These are phyloP conservation scores for Scaptodrosophila lebanonensis DNA, from an alignment of 1,140 invertebrate species.

Conservation along the genomic window DNA sequence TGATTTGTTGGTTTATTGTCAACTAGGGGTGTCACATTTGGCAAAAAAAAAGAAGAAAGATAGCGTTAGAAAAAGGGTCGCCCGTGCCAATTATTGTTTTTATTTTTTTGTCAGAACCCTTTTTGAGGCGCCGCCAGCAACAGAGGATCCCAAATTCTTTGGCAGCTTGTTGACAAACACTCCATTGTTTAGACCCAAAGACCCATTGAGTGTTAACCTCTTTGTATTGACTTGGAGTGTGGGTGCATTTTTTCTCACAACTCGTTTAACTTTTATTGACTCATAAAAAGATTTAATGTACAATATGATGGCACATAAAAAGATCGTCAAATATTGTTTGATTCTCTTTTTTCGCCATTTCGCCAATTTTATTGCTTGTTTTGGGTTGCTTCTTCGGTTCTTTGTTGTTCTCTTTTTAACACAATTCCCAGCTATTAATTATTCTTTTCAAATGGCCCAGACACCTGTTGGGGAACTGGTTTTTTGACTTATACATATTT, in stretches of 20 bases:
- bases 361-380: slow-evolving; percentile 25
- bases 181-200: slow-evolving; percentile 40
- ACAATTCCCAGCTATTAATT: slow-evolving; percentile 60
- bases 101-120: slow-evolving; percentile 37
- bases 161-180: slow-evolving; percentile 44
- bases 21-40: slow-evolving; percentile 14
- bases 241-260: slow-evolving; percentile 36
- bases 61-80: slow-evolving; percentile 23
- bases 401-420: slow-evolving; percentile 40
- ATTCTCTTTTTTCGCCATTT: too few species aligned
- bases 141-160: background rate
- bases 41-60: slow-evolving; percentile 8
- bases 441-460: slow-evolving; percentile 48
- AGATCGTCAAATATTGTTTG: slow-evolving; percentile 39
- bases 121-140: background rate
- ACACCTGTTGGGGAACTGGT: slow-evolving; percentile 65
- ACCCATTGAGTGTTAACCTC: too few species aligned
- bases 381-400: slow-evolving; percentile 9
- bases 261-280: slow-evolving; percentile 25
- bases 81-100: slow-evolving; percentile 58
- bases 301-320: slow-evolving; percentile 53
- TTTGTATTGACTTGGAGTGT: slow-evolving; percentile 51
- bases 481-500: slow-evolving; percentile 35
- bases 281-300: slow-evolving; percentile 42
- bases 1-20: slow-evolving; percentile 72